Conservation (phyloP, 1,140 invertebrate genomes). For the Ceratina japonica region DNA sequence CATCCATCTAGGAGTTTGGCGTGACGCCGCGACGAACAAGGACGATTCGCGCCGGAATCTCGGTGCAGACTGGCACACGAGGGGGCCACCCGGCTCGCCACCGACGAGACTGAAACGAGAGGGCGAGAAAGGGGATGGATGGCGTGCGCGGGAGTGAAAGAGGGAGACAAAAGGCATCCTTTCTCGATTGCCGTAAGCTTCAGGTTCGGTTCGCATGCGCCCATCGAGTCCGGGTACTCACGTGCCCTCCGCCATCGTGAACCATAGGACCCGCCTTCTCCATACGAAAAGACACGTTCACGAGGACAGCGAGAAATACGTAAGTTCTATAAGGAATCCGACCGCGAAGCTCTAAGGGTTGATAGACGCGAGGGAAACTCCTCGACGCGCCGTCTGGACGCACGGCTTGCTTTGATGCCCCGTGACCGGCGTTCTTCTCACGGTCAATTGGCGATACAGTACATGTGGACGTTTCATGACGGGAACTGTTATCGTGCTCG, state of each 20-base stretch:
- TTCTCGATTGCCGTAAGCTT: constrained; percentile 63
- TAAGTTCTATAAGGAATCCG: constrained; percentile 46
- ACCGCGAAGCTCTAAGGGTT: constrained; percentile 50
- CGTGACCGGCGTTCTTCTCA: neutral
- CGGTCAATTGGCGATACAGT: neutral
- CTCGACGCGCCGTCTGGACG: too few relatives aligned
- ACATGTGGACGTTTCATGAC: neutral
- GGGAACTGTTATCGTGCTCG: neutral
- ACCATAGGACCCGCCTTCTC: constrained; percentile 68
- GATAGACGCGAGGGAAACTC: constrained; percentile 48
- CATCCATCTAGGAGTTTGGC: constrained; percentile 75
- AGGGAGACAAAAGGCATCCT: constrained; percentile 52
- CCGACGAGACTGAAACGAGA: constrained; percentile 51
- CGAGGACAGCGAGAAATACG: constrained; percentile 62
- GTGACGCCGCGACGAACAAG: constrained; percentile 68
- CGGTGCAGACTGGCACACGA: constrained; percentile 72
- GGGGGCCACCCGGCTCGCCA: constrained; percentile 57
- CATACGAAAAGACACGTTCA: constrained; percentile 62
- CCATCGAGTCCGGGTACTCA: constrained; percentile 57
- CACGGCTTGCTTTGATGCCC: neutral
- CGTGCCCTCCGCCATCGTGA: constrained; percentile 71
- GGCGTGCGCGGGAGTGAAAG: constrained; percentile 12
- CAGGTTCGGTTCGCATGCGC: constrained; percentile 73
- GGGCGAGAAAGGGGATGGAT: constrained; percentile 52
- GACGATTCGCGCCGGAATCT: constrained; percentile 74